Evolutionary conservation across 2,113 vertebrate species (phyloP).

Genomic region (Elephantulus edwardii): DNA sequence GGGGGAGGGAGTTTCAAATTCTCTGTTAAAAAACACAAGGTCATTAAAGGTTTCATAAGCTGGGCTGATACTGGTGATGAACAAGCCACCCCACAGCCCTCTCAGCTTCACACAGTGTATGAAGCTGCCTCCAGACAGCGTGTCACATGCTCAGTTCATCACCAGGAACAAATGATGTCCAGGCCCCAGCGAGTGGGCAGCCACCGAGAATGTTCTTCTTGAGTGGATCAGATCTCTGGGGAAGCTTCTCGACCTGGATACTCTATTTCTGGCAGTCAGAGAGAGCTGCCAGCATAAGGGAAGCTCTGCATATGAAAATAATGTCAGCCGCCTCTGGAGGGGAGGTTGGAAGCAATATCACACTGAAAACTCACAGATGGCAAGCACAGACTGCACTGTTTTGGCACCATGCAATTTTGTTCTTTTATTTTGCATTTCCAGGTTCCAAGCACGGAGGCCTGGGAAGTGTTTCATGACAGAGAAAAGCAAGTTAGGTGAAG

Average conservation of each 20-base stretch:
- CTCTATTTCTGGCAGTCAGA: constrained; percentile 34
- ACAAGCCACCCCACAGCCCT: background rate
- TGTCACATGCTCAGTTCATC: accelerated
- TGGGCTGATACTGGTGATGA: background rate
- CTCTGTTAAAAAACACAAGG: background rate
- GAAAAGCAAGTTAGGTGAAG: background rate
- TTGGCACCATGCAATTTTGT: constrained; percentile 33
- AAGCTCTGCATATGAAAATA: constrained; percentile 33
- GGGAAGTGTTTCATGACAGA: background rate
- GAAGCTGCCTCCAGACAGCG: background rate
- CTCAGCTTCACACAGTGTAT: accelerated
- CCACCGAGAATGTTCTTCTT: background rate
- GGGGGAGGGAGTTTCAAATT: background rate
- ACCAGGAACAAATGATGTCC: background rate
- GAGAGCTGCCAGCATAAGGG: background rate
- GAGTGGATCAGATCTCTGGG: background rate
- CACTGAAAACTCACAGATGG: constrained; percentile 56
- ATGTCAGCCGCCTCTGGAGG: constrained; percentile 31
- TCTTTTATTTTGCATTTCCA: constrained; percentile 54
- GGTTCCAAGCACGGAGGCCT: background rate
- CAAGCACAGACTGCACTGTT: background rate
- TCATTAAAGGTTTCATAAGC: background rate
- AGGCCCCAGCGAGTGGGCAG: background rate
- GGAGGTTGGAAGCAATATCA: constrained; percentile 23
- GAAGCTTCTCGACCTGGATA: constrained; percentile 9